These are phyloP conservation scores for Mimachlamys varia DNA, from an alignment of 2,888 invertebrate genomes.

Conservation along the genomic window DNA sequence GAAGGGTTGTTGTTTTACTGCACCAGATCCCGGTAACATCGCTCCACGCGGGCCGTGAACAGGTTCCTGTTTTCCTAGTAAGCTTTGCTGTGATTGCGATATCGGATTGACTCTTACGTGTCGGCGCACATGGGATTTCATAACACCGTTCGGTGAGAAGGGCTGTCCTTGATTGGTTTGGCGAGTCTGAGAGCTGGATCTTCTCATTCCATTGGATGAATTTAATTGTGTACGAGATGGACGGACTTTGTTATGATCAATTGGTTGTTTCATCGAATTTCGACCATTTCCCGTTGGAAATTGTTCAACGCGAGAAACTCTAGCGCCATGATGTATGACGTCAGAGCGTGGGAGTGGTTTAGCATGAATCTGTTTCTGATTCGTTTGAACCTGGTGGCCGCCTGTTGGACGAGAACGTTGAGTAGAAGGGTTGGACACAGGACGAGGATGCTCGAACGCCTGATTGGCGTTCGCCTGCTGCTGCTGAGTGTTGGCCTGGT, in stretches of 20 bases:
- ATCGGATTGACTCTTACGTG: background rate
- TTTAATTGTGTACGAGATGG: background rate
- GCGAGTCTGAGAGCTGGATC: background rate
- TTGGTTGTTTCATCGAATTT: background rate
- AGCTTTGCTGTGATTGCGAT: background rate
- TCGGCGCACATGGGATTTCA: background rate
- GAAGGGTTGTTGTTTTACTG: background rate
- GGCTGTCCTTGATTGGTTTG: background rate
- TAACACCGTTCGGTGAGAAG: background rate
- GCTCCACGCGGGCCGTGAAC: background rate
- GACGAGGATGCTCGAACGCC: background rate
- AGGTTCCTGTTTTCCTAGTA: background rate
- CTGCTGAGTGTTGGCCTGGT: background rate
- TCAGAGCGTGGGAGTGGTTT: background rate
- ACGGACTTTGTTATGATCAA: background rate
- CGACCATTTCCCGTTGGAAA: background rate
- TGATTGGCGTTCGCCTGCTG: background rate
- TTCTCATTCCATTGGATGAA: background rate
- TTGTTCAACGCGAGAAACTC: background rate
- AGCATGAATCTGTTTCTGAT: background rate
- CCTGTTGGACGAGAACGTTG: background rate
- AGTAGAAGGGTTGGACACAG: background rate
- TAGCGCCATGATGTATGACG: background rate
- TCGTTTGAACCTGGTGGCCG: background rate
- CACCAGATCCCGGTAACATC: background rate